Evolutionary conservation across 1,140 invertebrate genomes (phyloP), one percentile per base, ranked within the genome.

Genomic region (Trialeurodes vaporariorum): DNA sequence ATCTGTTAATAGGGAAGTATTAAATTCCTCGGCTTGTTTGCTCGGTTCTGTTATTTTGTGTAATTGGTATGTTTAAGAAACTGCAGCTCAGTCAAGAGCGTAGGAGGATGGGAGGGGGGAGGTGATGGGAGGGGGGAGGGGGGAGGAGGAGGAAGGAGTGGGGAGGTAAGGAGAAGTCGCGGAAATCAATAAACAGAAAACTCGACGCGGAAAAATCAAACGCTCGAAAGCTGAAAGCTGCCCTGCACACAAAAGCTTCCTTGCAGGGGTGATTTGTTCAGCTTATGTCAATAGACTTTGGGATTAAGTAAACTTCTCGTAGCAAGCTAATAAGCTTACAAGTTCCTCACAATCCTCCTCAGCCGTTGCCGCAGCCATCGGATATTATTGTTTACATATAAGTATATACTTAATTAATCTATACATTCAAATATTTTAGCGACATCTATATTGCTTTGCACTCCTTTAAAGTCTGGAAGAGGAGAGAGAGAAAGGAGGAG

Each of bases 361-460:
- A n/a, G n/a, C n/a, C n/a, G n/a, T n/a, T n/a, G n/a, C n/a, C n/a
- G n/a, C n/a, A n/a, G n/a, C n/a, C n/a, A n/a, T n/a, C n/a, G 34
- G 34, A 49, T 49, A 49, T 49, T 49, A 49, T 49, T 49, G 34
- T 49, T 49, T 49, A 49, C 34, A 49, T n/a, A n/a, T n/a, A n/a
- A 49, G 17, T 49, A 49, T 49, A 49, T 49, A 49, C 34, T 49
- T 49, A 49, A 49, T 49, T 49, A 49, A 49, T 49, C 5, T 49
- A 49, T 49, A 49, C 17, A 49, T 49, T 49, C 34, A 49, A 49
- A 49, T 49, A 49, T 49, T 49, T 49, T 49, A 49, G 34, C 34
- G 34, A 49, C 34, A 49, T 49, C 34, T 49, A 9, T 49, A 49
- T 49, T 49, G 34, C 34, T 17, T n/a, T n/a, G n/a, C n/a, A n/a